Conservation (phyloP, 2,113 vertebrate species). For the Mionectes macconnelli region DNA sequence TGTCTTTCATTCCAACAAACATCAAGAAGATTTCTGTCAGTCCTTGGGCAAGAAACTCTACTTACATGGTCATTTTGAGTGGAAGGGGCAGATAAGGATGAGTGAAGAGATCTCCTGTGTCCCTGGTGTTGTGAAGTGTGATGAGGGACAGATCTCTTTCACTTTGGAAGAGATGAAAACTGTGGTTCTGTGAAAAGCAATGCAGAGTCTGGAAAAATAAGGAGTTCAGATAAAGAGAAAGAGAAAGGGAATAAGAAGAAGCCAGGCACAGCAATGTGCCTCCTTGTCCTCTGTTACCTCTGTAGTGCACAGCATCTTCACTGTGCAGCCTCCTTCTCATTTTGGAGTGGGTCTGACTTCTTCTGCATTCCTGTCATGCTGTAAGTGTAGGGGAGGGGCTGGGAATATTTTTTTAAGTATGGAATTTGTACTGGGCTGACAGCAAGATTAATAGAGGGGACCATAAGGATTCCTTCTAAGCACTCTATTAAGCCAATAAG, state of each 20-base stretch:
- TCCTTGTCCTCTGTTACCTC: neutral
- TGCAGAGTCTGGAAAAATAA: neutral
- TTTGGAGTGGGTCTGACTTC: neutral
- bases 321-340: neutral
- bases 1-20: neutral
- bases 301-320: neutral
- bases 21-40: neutral
- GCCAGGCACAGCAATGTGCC: neutral
- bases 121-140: neutral
- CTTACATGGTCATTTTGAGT: neutral
- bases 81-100: neutral
- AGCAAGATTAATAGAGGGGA: constrained; percentile 49
- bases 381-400: neutral
- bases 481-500: constrained; percentile 54
- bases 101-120: neutral
- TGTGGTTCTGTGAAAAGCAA: neutral
- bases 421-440: constrained; percentile 41
- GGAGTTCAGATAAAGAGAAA: neutral
- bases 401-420: neutral
- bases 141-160: neutral
- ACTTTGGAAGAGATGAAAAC: neutral
- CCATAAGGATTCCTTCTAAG: constrained; percentile 10
- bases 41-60: neutral
- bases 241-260: neutral
- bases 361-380: constrained; percentile 11